Percentiles rank a stretch among this genome's conserved stretches.
Conservation (phyloP, 2,797 vertebrate species). For the Forpus xanthops region DNA sequence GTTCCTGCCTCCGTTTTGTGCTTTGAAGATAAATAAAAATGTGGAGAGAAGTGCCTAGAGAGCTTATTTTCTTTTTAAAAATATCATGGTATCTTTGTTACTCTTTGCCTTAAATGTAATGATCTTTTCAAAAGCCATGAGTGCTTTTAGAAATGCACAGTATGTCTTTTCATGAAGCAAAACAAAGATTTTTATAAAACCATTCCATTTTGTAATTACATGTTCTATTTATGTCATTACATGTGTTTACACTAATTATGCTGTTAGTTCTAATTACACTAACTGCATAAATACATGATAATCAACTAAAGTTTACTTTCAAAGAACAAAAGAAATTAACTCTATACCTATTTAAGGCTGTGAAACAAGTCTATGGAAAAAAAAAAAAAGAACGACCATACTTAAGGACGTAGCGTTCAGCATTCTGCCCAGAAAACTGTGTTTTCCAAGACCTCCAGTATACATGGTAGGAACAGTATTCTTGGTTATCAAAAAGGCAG, state of each 20-base stretch:
- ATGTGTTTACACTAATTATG: constrained; percentile 72
- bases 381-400: not conserved
- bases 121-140: not conserved
- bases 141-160: not conserved
- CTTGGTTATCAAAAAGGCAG: not conserved
- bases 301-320: constrained; percentile 59
- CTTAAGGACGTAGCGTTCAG: not conserved
- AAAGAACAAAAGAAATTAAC: constrained; percentile 68
- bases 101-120: constrained; percentile 11
- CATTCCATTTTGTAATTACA: constrained; percentile 53
- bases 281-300: constrained; percentile 74
- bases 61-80: not conserved
- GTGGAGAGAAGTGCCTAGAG: not conserved
- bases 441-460: not conserved
- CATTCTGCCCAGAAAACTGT: not conserved
- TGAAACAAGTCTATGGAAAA: not conserved
- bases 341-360: not conserved
- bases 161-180: constrained; percentile 22
- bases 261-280: constrained; percentile 71
- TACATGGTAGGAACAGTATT: not conserved
- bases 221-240: constrained; percentile 64
- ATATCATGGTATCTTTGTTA: not conserved
- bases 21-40: not conserved
- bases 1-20: not conserved
- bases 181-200: constrained; percentile 39